These are phyloP conservation scores for Gymnoscopelus braueri DNA, from an alignment of 2,797 vertebrate genomes.

Conservation along the genomic window DNA sequence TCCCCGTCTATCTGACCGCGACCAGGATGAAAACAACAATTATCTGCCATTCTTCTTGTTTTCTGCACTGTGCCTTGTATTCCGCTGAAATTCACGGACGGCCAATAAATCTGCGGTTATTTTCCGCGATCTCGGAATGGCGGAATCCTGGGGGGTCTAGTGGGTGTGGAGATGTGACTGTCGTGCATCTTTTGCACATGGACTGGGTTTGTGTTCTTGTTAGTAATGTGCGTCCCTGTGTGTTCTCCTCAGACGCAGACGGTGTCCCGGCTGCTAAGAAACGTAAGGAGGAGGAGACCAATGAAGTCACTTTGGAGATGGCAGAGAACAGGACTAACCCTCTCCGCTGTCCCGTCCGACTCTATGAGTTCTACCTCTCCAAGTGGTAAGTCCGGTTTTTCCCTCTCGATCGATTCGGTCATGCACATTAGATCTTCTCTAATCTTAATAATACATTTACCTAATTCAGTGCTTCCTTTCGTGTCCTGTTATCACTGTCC, in stretches of 20 bases:
- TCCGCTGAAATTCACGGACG: too few relatives aligned
- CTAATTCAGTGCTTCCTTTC: background rate
- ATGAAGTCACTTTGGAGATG: constrained; percentile 92
- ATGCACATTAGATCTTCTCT: background rate
- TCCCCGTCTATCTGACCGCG: too few relatives aligned
- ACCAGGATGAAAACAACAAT: too few relatives aligned
- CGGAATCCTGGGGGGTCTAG: too few relatives aligned
- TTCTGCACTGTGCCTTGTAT: too few relatives aligned
- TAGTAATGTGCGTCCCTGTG: constrained; percentile 4
- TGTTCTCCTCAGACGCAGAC: constrained; percentile 61
- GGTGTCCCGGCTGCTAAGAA: constrained; percentile 83
- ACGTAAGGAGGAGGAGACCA: constrained; percentile 86
- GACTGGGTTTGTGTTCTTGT: background rate
- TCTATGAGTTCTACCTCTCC: constrained; percentile 98
- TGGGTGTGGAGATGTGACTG: too few relatives aligned
- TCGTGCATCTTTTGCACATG: background rate
- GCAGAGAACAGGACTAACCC: constrained; percentile 94
- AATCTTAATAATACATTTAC: background rate
- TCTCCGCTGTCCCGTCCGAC: constrained; percentile 93
- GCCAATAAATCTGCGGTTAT: too few relatives aligned
- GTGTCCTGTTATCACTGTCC: too few relatives aligned
- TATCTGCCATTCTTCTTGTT: too few relatives aligned
- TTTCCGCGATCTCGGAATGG: too few relatives aligned
- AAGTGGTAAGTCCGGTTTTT: constrained; percentile 87
- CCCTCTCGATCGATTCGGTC: background rate